A percentile compares a stretch with the other conserved stretches of the same genome.
phyloP scores from a whole-genome alignment of 2,113 vertebrate species.

The Procavia capensis region DNA sequence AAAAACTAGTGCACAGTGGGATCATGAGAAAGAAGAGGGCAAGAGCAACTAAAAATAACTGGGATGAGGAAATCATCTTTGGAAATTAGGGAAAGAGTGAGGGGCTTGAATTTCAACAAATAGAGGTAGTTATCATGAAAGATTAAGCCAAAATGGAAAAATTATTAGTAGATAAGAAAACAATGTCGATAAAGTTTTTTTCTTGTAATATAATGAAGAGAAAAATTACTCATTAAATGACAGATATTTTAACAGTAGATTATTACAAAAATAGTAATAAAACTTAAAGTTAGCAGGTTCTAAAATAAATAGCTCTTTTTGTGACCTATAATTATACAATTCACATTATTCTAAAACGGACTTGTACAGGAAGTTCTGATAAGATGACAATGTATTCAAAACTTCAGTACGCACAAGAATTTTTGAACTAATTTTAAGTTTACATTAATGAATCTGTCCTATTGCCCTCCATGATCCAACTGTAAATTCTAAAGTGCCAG shows the following conservation, averaged over 20 bases:
- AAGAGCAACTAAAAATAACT: not conserved
- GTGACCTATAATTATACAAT: not conserved
- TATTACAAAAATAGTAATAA: slow-evolving; percentile 6
- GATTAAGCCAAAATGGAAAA: not conserved
- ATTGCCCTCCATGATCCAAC: slow-evolving; percentile 16
- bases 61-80: not conserved
- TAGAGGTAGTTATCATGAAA: not conserved
- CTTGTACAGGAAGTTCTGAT: slow-evolving; percentile 44
- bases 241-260: not conserved
- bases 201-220: slow-evolving; percentile 4
- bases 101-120: not conserved
- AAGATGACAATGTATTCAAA: slow-evolving; percentile 21
- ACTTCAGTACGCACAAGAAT: slow-evolving; percentile 18
- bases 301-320: slow-evolving; percentile 34
- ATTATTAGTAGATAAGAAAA: not conserved
- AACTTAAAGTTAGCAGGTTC: slow-evolving; percentile 45
- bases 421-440: slow-evolving; percentile 43
- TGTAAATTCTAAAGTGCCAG: slow-evolving; percentile 54
- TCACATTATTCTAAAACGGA: not conserved
- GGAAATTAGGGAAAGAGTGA: not conserved
- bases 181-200: not conserved
- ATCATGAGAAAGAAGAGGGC: not conserved
- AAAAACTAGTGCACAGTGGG: not conserved
- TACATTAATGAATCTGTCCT: not conserved
- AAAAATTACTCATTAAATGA: slow-evolving; percentile 25